Base-by-base conservation (phyloP, 2,888 invertebrate species). In the Drosophila peninsularis region DNA sequence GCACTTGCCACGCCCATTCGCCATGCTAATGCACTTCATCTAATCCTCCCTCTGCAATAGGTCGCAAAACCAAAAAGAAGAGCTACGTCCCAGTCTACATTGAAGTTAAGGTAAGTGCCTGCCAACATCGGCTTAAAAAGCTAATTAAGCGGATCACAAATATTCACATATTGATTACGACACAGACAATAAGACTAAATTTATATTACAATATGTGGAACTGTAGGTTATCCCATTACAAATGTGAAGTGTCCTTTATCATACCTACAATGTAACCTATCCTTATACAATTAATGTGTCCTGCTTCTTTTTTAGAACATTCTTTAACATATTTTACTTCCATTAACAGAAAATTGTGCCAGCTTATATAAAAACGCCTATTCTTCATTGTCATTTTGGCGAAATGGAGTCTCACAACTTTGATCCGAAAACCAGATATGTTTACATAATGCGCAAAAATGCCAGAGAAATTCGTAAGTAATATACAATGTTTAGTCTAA, bases 371-470 rank as follows among this genome's bases (percentile, higher is more conserved):
- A 94, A 95, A 78, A 96, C 95, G 39, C 96, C 96, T 1, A 93
- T 94, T 50, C 91, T 97, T n/a, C 93, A 95, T 56, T 95, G 95
- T 1, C 92, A 94, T 39, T 96, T 96, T 84, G 96, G 96, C 0
- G 93, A 93, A 14, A 92, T 96, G 61, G 93, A 93, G 1, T 93
- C 93, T 0, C 91, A 93, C 36, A 88, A 92, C n/a, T 52, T 93
- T 0, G 93, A 94, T 34, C 91, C 94, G 0, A 93, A 94, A 50
- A 93, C 93, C 3, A 93, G 94, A 71, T 95, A 95, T 91, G 92
- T 97, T 0, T 98, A 96, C 90, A 94, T 98, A 78, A 90, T 96
- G 75, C 94, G 97, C 50, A 95, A 94, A 78, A 93, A 94, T 1
- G 94, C 94, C 6, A 93, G 93, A 11, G 93, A 94, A 75, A 91